A percentile compares a stretch with the other conserved stretches of the same genome.
These are phyloP conservation scores for Pygmarrhopalites habei DNA, from an alignment of 1,140 invertebrate species.

Conservation along the genomic window DNA sequence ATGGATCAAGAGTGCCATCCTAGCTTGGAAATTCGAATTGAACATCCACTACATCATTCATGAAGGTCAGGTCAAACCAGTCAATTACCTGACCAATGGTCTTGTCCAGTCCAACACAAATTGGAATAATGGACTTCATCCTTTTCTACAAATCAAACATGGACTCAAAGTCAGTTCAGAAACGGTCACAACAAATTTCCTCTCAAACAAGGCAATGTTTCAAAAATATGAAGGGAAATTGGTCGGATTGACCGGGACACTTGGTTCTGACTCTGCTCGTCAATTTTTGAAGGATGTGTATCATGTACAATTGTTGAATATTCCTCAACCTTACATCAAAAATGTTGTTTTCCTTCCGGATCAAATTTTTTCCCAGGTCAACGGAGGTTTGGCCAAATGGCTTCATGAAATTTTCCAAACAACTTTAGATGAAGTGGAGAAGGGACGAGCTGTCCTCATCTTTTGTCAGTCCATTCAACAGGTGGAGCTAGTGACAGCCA, in stretches of 20 bases:
- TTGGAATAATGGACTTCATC: slow-evolving; percentile 29
- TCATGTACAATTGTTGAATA: background rate
- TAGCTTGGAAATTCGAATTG: slow-evolving; percentile 10
- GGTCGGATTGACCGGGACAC: slow-evolving; percentile 16
- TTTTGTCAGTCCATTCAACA: no score
- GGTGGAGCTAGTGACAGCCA: no score
- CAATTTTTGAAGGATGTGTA: background rate
- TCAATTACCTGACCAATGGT: slow-evolving; percentile 21
- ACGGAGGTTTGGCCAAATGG: no score
- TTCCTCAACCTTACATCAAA: no score
- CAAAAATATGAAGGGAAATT: slow-evolving; percentile 3
- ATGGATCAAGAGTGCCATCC: slow-evolving; percentile 21
- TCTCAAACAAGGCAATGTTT: slow-evolving; percentile 16
- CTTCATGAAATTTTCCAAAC: no score
- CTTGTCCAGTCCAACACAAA: slow-evolving; percentile 14
- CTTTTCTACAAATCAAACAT: slow-evolving; percentile 32
- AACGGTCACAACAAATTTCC: slow-evolving; percentile 22
- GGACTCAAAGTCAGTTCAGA: slow-evolving; percentile 8
- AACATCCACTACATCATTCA: slow-evolving; percentile 26
- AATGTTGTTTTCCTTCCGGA: no score
- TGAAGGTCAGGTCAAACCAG: slow-evolving; percentile 14
- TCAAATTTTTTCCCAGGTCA: no score
- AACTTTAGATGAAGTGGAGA: no score
- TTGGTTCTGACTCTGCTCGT: background rate
- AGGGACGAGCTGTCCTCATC: no score